phyloP scores from a whole-genome alignment of 2,888 invertebrate species.

The Diploptera punctata region DNA sequence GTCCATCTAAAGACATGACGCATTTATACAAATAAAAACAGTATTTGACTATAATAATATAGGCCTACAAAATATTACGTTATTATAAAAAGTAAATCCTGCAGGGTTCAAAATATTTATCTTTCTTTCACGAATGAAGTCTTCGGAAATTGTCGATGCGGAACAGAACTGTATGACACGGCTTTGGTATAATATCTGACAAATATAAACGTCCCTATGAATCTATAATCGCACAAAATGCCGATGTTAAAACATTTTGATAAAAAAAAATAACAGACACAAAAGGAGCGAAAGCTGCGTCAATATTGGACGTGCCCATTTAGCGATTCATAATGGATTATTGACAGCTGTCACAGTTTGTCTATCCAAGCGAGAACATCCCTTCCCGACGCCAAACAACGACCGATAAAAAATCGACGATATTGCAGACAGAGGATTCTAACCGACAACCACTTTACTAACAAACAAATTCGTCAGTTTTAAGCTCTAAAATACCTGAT shows the following conservation, averaged over 20 bases:
- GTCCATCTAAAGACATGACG: no score
- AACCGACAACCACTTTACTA: neutral
- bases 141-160: neutral
- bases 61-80: no score
- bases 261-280: constrained; percentile 17
- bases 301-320: constrained; percentile 1
- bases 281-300: constrained; percentile 3
- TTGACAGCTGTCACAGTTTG: constrained; percentile 28
- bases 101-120: no score
- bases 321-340: constrained; percentile 30
- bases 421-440: neutral
- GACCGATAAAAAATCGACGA: constrained; percentile 1
- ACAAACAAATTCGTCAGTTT: neutral
- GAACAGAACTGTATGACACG: neutral
- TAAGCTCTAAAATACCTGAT: neutral
- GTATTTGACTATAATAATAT: no score
- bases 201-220: constrained; percentile 3
- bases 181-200: neutral
- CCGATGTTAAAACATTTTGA: constrained; percentile 14
- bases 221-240: constrained; percentile 11
- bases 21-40: no score
- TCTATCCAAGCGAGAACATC: constrained; percentile 5
- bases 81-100: no score
- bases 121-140: no score
- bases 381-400: neutral